These are phyloP conservation scores for Drosophila subobscura DNA, from an alignment of 1,140 invertebrate species.

Conservation along the genomic window DNA sequence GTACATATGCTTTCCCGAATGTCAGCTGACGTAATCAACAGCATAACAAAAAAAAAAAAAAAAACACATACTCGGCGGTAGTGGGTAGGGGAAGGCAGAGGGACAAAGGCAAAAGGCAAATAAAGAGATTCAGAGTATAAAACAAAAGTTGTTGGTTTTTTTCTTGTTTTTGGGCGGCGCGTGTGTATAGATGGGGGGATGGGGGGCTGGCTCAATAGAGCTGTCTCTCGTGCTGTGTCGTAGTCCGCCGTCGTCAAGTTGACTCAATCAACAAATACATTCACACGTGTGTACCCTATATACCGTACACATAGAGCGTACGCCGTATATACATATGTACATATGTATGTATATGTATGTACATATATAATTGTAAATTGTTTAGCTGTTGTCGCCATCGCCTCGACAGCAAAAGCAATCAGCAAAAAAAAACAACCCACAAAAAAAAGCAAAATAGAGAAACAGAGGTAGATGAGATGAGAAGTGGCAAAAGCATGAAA, in stretches of 20 bases:
- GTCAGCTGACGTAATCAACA: no score
- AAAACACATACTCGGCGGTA: not conserved
- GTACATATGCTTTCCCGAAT: no score
- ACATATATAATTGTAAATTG: constrained; percentile 46
- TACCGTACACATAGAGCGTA: not conserved
- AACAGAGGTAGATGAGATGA: not conserved
- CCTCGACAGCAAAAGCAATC: constrained; percentile 14
- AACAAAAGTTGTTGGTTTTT: constrained; percentile 58
- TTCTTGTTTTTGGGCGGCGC: constrained; percentile 48
- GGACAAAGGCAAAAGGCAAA: no score
- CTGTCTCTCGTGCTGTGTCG: constrained; percentile 4
- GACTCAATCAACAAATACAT: constrained; percentile 58
- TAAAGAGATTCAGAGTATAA: constrained; percentile 50
- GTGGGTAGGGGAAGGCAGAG: no score
- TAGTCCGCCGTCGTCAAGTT: constrained; percentile 53
- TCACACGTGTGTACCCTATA: constrained; percentile 2
- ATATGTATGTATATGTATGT: constrained; percentile 15
- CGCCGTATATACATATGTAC: constrained; percentile 21
- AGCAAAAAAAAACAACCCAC: constrained; percentile 10
- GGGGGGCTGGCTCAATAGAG: not conserved
- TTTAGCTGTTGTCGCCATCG: constrained; percentile 46
- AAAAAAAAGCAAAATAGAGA: constrained; percentile 25
- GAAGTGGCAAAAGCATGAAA: not conserved
- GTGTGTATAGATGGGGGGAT: constrained; percentile 21
- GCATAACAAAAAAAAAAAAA: not conserved